Evolutionary conservation across 2,113 vertebrate species (phyloP).

Genomic region (Phaethon lepturus): DNA sequence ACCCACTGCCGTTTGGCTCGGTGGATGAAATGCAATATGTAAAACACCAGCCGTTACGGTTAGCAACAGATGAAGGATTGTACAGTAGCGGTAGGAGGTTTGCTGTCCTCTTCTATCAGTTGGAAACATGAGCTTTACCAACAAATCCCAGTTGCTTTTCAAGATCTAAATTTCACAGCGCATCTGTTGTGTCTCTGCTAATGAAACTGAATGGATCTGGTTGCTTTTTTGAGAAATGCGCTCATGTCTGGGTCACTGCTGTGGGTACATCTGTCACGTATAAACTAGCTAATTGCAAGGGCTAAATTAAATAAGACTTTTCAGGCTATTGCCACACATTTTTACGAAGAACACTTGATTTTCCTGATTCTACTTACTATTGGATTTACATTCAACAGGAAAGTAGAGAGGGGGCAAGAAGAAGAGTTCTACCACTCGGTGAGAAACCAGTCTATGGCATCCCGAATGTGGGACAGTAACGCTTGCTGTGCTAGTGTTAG

Average conservation of each 20-base stretch:
- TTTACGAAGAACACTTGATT: neutral
- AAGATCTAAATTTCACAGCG: conserved; percentile 18
- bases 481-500: neutral
- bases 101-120: neutral
- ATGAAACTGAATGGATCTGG: neutral
- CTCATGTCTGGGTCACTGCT: neutral
- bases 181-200: neutral
- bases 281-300: neutral
- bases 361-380: neutral
- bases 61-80: conserved; percentile 18
- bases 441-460: neutral
- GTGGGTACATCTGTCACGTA: neutral
- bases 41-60: neutral
- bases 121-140: neutral
- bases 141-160: neutral
- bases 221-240: neutral
- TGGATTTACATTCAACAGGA: neutral
- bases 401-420: neutral
- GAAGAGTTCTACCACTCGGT: neutral
- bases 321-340: neutral
- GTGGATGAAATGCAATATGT: neutral
- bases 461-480: neutral
- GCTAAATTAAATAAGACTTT: neutral
- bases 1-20: neutral
- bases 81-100: neutral